Base-by-base conservation (phyloP, 2,888 invertebrate genomes). In the Andrena trimmerana region DNA sequence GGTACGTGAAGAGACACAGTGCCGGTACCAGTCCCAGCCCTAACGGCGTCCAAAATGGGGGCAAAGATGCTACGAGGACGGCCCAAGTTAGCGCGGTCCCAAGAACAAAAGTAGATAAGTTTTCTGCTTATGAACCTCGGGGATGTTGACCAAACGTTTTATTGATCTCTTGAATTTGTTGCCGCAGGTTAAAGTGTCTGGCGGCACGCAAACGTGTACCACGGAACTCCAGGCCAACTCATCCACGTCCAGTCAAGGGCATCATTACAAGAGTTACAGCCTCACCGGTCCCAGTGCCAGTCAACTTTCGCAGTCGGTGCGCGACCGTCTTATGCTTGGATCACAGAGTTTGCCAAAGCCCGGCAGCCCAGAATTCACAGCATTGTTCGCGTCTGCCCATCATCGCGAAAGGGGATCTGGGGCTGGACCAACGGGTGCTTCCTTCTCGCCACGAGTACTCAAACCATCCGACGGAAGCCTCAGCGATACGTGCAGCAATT, bases 41-140 rank as follows among this genome's bases (percentile, higher is more conserved):
- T 4, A 95, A 95, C 87, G 95, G 95, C 6, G 90, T 93, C n/a
- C 93, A 93, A 77, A 93, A 93, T 90, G 93, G 93, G 36, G 88
- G 89, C 62, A 93, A 93, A 71, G 93, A 93, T 77, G 93, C 94
- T n/a, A 90, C 96, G 78, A 95, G 95, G 92, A 97, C 97, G 8
- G 97, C 97, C 60, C 97, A 97, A 94, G 97, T 97, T 48, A 97
- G 97, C 70, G 97, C 97, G 2, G 97, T 98, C 59, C 97, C 97
- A 8, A 95, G 97, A 90, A 97, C 97, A 0, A 97, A 98, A 94
- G 97, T 94, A 88, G 78, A 48, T 27, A n/a, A 66, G 10, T n/a
- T n/a, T 36, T 2, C 57, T 5, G 20, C 10, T 57, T 57, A 24
- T 3, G 10, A 24, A 8, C 4, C 10, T 13, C 57, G 7, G 2